phyloP scores from a whole-genome alignment of 2,113 vertebrate genomes.

The Hiodon tergisus region DNA sequence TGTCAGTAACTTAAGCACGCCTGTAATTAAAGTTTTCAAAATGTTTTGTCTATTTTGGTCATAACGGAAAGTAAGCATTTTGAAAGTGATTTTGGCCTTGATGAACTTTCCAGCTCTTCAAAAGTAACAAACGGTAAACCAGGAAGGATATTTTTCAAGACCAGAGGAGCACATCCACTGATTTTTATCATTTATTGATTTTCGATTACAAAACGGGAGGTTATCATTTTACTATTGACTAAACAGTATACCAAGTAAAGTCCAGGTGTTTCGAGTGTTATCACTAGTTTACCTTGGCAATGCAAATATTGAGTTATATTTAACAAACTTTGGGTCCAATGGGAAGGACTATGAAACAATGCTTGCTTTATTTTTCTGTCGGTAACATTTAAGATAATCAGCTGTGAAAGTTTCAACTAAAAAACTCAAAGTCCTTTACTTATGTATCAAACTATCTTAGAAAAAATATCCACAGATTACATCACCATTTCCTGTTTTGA shows the following conservation, averaged over 20 bases:
- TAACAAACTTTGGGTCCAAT: neutral
- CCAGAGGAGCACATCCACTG: slow-evolving; percentile 58
- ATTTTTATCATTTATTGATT: slow-evolving; percentile 68
- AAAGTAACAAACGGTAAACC: slow-evolving; percentile 11
- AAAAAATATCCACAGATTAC: slow-evolving; percentile 8
- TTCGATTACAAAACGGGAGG: slow-evolving; percentile 66
- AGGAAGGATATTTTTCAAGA: slow-evolving; percentile 16
- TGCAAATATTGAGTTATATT: slow-evolving; percentile 26
- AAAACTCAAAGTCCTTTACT: neutral
- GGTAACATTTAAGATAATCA: slow-evolving; percentile 3
- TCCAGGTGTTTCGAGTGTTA: slow-evolving; percentile 42
- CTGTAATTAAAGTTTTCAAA: neutral
- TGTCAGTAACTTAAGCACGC: too few relatives aligned
- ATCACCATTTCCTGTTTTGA: slow-evolving; percentile 11
- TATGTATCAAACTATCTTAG: too few relatives aligned
- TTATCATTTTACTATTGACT: slow-evolving; percentile 67
- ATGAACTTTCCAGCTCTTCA: slow-evolving; percentile 16
- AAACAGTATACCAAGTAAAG: slow-evolving; percentile 56
- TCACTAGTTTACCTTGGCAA: slow-evolving; percentile 42
- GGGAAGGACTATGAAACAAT: neutral
- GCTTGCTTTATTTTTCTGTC: neutral
- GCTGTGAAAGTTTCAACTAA: slow-evolving; percentile 2
- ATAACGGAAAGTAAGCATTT: neutral
- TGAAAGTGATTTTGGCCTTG: neutral
- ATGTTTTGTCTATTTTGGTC: neutral